These are phyloP conservation scores for Turdus rufiventris DNA, from an alignment of 2,113 vertebrate genomes.

Conservation along the genomic window DNA sequence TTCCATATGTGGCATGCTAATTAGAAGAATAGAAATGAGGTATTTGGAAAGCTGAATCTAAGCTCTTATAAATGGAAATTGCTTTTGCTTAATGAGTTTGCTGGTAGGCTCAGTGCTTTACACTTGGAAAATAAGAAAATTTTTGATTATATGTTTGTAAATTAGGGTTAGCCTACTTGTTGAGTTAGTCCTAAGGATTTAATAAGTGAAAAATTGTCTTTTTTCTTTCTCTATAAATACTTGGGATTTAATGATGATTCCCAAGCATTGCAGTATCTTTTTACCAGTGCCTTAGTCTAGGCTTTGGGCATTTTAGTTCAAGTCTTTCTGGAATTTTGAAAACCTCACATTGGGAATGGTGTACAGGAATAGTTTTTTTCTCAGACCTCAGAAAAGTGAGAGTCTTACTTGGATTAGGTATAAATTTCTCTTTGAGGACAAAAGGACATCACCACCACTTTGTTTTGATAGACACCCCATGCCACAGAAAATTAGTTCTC, in stretches of 20 bases:
- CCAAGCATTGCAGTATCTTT: not conserved
- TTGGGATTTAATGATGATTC: not conserved
- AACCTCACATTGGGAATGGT: not conserved
- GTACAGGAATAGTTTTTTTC: not conserved
- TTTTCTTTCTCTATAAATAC: not conserved
- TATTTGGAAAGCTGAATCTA: slow-evolving; percentile 18
- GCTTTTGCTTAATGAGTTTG: slow-evolving; percentile 20
- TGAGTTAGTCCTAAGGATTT: not conserved
- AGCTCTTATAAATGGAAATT: slow-evolving; percentile 37
- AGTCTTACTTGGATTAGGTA: not conserved
- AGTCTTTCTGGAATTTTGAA: not conserved
- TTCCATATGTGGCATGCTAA: slow-evolving; percentile 58
- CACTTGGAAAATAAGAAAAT: not conserved
- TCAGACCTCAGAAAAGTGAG: not conserved
- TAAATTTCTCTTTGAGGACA: not conserved
- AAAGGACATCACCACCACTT: not conserved
- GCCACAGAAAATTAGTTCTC: not conserved
- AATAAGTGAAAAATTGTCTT: not conserved
- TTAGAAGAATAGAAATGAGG: slow-evolving; percentile 18
- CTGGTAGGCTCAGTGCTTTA: not conserved
- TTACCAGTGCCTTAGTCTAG: not conserved
- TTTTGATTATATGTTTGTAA: not conserved
- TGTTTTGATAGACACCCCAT: not conserved
- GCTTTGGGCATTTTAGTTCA: not conserved
- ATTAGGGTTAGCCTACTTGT: not conserved